These are phyloP conservation scores for Gonioctena quinquepunctata DNA, from an alignment of 1,140 invertebrate genomes.

Conservation along the genomic window DNA sequence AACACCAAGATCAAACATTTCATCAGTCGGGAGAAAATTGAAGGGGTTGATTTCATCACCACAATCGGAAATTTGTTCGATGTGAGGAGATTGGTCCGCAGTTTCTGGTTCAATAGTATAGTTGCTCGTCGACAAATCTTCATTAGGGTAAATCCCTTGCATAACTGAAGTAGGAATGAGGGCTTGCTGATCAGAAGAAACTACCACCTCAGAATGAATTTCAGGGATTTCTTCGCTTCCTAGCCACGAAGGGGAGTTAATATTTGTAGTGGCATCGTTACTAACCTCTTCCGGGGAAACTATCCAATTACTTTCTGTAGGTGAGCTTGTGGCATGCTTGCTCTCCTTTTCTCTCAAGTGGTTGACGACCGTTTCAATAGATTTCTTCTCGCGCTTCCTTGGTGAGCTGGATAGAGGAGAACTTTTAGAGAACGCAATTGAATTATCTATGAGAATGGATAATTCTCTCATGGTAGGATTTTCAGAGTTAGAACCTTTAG, in stretches of 20 bases:
- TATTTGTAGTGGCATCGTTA: neutral
- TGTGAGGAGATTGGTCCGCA: neutral
- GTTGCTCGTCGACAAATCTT: neutral
- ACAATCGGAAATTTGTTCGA: neutral
- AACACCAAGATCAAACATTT: neutral
- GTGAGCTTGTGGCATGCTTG: neutral
- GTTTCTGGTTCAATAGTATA: neutral
- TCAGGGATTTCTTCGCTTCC: neutral
- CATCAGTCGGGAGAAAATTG: neutral
- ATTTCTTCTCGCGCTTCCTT: neutral
- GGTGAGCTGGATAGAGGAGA: neutral
- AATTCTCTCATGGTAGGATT: neutral
- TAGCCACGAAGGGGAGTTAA: neutral
- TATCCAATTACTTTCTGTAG: neutral
- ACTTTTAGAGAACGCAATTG: neutral
- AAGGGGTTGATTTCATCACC: neutral
- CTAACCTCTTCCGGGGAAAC: no score
- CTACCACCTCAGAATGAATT: neutral
- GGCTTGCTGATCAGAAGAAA: neutral
- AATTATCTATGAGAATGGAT: neutral
- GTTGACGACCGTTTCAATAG: neutral
- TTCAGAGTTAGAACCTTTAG: neutral
- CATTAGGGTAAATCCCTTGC: neutral
- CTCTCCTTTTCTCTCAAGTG: neutral
- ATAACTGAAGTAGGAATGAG: neutral